Evolutionary conservation across 2,888 invertebrate genomes (phyloP).

Genomic region (Synanthedon myopaeformis): DNA sequence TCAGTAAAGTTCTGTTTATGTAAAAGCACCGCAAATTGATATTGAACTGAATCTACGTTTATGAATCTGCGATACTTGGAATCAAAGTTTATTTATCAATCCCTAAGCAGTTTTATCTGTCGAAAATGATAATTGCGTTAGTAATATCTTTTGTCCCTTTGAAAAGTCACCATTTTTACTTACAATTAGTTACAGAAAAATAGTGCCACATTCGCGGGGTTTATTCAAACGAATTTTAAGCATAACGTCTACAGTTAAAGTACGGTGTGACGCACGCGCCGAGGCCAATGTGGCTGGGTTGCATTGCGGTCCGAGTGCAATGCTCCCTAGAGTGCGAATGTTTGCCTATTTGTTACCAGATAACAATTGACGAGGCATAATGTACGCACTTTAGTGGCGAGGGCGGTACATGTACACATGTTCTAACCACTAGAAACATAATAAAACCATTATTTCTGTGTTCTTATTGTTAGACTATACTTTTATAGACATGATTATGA

Average conservation of each 20-base stretch:
- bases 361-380: constrained; percentile 23
- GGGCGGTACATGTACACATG: background rate
- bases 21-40: background rate
- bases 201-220: too few species aligned
- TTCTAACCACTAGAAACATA: background rate
- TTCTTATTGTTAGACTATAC: background rate
- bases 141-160: too few species aligned
- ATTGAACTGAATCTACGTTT: too few species aligned
- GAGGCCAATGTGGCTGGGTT: constrained; percentile 24
- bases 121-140: too few species aligned
- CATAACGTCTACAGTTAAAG: background rate
- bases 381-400: background rate
- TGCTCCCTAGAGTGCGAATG: constrained; percentile 35
- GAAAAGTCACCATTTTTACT: too few species aligned
- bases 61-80: too few species aligned
- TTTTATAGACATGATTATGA: background rate
- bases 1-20: background rate
- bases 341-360: constrained; percentile 37
- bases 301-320: constrained; percentile 24
- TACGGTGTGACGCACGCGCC: constrained; percentile 28
- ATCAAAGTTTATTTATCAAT: too few species aligned
- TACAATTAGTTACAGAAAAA: too few species aligned
- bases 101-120: too few species aligned
- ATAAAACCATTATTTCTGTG: background rate
- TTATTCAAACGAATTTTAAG: too few species aligned